Evolutionary conservation across 2,888 invertebrate genomes (phyloP).

Genomic region (Hecatera dysodea): DNA sequence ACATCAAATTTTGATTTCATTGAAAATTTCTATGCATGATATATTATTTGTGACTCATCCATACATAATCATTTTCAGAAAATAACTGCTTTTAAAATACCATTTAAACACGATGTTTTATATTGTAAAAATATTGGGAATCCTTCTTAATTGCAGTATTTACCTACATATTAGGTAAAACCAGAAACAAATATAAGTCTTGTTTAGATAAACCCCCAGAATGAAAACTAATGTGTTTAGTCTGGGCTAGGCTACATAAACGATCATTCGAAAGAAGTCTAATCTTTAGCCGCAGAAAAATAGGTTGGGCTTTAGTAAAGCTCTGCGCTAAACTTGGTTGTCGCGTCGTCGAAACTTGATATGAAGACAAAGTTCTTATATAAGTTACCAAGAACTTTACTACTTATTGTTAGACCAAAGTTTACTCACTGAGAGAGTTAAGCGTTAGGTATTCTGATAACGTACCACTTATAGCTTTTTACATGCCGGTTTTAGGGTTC

Average conservation of each 20-base stretch:
- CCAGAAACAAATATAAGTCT: not conserved
- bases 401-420: not conserved
- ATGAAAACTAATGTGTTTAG: not conserved
- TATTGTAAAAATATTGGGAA: not conserved
- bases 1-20: too few species aligned
- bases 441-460: not conserved
- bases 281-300: slow-evolving; percentile 33
- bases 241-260: not conserved
- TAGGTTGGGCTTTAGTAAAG: slow-evolving; percentile 7
- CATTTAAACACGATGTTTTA: not conserved
- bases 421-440: not conserved
- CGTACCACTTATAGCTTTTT: not conserved
- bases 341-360: too few species aligned
- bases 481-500: not conserved
- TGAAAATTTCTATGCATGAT: too few species aligned
- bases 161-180: not conserved
- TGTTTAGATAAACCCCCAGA: not conserved
- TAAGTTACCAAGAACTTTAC: not conserved
- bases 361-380: not conserved
- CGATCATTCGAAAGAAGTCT: not conserved
- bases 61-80: not conserved
- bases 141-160: not conserved
- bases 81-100: not conserved
- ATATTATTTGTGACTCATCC: not conserved
- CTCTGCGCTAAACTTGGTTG: slow-evolving; percentile 5